phyloP scores from a whole-genome alignment of 2,797 vertebrate species.

The Syngnathus acus region DNA sequence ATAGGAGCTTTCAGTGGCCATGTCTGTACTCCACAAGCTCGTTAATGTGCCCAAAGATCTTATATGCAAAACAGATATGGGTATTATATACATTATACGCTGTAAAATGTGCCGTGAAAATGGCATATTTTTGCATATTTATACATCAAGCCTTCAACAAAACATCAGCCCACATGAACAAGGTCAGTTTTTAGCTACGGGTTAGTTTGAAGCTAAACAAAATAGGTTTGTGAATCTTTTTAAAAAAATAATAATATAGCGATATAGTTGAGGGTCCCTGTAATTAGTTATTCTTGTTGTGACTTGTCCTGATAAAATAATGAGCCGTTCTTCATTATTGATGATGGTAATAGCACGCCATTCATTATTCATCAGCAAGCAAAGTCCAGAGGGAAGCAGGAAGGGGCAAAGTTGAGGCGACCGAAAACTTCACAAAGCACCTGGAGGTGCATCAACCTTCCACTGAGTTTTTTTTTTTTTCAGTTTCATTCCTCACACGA shows the following conservation, averaged over 20 bases:
- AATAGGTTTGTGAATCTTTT: no score
- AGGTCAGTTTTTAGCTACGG: neutral
- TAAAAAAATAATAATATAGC: no score
- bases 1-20: neutral
- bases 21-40: neutral
- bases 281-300: slow-evolving; percentile 27
- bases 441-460: slow-evolving; percentile 24
- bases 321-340: slow-evolving; percentile 46
- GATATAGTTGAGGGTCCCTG: neutral
- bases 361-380: slow-evolving; percentile 44
- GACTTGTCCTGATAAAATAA: slow-evolving; percentile 37
- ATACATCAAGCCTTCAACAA: neutral
- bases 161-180: neutral
- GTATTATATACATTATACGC: neutral
- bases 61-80: neutral
- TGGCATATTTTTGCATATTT: slow-evolving; percentile 8
- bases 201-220: no score
- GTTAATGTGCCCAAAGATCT: neutral
- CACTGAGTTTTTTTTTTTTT: slow-evolving; percentile 20
- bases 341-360: slow-evolving; percentile 25
- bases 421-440: slow-evolving; percentile 40
- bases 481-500: slow-evolving; percentile 29
- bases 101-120: neutral
- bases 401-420: slow-evolving; percentile 32
- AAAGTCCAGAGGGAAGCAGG: slow-evolving; percentile 25